Evolutionary conservation across 2,797 vertebrate species (phyloP).

Genomic region (Centropyge bicolor): DNA sequence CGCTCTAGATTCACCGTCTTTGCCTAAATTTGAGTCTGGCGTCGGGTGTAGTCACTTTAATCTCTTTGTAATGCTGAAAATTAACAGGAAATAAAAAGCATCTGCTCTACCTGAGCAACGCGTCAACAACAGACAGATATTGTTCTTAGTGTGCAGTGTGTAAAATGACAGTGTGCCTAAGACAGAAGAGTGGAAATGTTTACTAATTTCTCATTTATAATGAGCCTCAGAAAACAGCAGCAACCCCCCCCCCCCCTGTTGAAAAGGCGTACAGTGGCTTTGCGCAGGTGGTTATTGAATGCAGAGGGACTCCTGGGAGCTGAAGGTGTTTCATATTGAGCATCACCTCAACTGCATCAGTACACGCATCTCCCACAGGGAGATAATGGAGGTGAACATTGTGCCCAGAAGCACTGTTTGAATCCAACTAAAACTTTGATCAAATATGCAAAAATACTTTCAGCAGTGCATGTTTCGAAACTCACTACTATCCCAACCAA

Average conservation of each 20-base stretch:
- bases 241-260: not conserved
- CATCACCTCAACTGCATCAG: slow-evolving; percentile 16
- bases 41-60: slow-evolving; percentile 3
- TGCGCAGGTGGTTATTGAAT: slow-evolving; percentile 1
- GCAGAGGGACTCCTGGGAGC: slow-evolving; percentile 28
- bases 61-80: slow-evolving; percentile 16
- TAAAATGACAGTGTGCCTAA: slow-evolving; percentile 8
- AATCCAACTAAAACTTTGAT: slow-evolving; percentile 39
- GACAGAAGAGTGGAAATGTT: slow-evolving; percentile 3
- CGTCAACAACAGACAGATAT: not conserved
- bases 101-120: not conserved
- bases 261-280: not conserved
- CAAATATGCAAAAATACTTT: slow-evolving; percentile 42
- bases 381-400: not conserved
- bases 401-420: slow-evolving; percentile 4
- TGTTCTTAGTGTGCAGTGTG: not conserved
- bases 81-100: not conserved
- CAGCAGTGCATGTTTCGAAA: slow-evolving; percentile 22
- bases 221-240: not conserved
- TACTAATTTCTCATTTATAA: slow-evolving; percentile 7
- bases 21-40: slow-evolving; percentile 29
- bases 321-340: slow-evolving; percentile 36
- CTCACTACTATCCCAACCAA: slow-evolving; percentile 34
- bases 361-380: slow-evolving; percentile 7
- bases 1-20: slow-evolving; percentile 50